Percentiles rank a stretch among this genome's conserved stretches.
Evolutionary conservation across 2,888 invertebrate genomes (phyloP).

Genomic region (Octonoba sinensis): DNA sequence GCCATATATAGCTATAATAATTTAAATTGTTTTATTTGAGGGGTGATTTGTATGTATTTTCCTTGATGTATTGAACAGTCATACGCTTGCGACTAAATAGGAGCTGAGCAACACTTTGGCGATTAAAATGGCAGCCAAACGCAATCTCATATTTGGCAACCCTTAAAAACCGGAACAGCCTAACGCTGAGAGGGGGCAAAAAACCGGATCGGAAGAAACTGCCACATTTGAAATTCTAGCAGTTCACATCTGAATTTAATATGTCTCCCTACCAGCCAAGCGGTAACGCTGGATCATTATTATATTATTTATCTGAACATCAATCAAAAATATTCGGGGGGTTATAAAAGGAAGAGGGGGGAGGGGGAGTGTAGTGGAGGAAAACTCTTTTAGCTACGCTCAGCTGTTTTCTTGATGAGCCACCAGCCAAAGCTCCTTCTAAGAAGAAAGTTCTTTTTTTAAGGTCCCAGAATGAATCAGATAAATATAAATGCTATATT

Average conservation of each 20-base stretch:
- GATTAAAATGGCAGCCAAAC: conserved; percentile 19
- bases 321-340: conserved; percentile 61
- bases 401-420: conserved; percentile 62
- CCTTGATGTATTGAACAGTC: background rate
- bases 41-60: background rate
- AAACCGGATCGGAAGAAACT: conserved; percentile 46
- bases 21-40: too few relatives aligned
- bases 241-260: conserved; percentile 65
- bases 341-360: conserved; percentile 3
- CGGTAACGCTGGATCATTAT: conserved; percentile 62
- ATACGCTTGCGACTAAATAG: background rate
- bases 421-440: conserved; percentile 3
- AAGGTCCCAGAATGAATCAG: conserved; percentile 44
- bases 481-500: conserved; percentile 55
- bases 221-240: conserved; percentile 64
- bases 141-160: conserved; percentile 18
- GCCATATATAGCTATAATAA: too few relatives aligned
- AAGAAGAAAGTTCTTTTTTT: conserved; percentile 30
- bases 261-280: conserved; percentile 57
- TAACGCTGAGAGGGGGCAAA: conserved; percentile 28
- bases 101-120: conserved; percentile 9
- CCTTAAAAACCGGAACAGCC: conserved; percentile 56
- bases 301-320: conserved; percentile 65
- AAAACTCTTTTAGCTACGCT: conserved; percentile 59
- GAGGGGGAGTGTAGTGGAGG: conserved; percentile 1